Percentiles rank a stretch among this genome's conserved stretches.
These are phyloP conservation scores for Ondatra zibethicus DNA, from an alignment of 2,113 vertebrate species.

Conservation along the genomic window DNA sequence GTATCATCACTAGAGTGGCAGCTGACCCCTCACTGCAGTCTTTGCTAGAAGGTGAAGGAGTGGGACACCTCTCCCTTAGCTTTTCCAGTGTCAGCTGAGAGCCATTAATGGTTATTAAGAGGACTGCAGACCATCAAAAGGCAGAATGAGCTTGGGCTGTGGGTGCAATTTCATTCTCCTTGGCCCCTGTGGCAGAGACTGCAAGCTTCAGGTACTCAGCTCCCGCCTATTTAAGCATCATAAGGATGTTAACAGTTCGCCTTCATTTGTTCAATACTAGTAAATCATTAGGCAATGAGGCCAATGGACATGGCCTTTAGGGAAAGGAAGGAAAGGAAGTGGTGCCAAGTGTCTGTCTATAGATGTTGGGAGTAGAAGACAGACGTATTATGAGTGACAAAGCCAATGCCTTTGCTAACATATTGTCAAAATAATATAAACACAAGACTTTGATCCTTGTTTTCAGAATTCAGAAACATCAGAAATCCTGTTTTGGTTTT, in stretches of 20 bases:
- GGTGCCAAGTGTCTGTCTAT: neutral
- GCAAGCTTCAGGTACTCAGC: conserved; percentile 2
- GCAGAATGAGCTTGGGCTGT: neutral
- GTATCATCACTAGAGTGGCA: neutral
- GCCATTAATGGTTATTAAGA: neutral
- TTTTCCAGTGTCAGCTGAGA: conserved; percentile 31
- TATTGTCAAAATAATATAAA: neutral
- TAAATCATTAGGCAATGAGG: neutral
- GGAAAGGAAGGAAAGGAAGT: neutral
- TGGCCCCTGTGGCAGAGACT: neutral
- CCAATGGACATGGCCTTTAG: neutral
- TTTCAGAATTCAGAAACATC: neutral
- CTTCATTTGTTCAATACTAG: neutral
- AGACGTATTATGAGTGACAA: neutral
- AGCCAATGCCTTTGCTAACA: neutral
- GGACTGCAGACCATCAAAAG: conserved; percentile 12
- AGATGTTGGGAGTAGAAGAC: neutral
- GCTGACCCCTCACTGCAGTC: neutral
- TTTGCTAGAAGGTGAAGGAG: conserved; percentile 10
- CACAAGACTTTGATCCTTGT: neutral
- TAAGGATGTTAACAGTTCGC: neutral
- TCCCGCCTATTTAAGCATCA: neutral
- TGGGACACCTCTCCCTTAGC: neutral
- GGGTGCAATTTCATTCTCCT: neutral
- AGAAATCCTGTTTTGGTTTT: neutral